Evolutionary conservation across 2,888 invertebrate genomes (phyloP), one percentile per base, ranked within the genome.

Genomic region (Leptinotarsa peninsularis): DNA sequence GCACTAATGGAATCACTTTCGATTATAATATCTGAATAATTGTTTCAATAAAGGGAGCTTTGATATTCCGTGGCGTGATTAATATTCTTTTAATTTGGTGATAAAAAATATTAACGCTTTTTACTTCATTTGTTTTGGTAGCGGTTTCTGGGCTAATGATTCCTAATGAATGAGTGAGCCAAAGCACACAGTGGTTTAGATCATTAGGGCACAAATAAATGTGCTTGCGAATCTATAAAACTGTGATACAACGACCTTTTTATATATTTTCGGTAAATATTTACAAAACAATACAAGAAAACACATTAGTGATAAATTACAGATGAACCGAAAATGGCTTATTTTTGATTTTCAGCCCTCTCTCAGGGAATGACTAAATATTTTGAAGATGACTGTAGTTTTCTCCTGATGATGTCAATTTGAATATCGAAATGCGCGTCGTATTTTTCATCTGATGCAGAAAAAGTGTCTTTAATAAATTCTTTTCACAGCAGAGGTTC

Each of bases 1-100:
- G 81, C 79, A 83, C 85, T 87, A 87, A 88, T 88, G 86, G 87
- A 88, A 87, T 88, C 88, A 88, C 88, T 87, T 88, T 88, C 86
- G 86, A 88, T 88, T 88, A 87, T 85, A 85, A 84, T 86, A 86
- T 86, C 83, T 86, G 86, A 86, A 86, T 87, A 87, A 88, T 88
- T 88, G 87, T 87, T 87, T 86, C 86, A 84, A 85, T 85, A 84
- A 85, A 84, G 83, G 84, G 83, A 82, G 84, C 82, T 81, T 79
- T 81, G 80, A 82, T 81, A 81, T 80, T 78, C 80, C 75, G 79
- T 80, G 79, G 74, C 76, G 78, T 85, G 85, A 85, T 85, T 85
- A 83, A 85, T 85, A 82, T 73, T 78, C 71, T 84, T 84, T 84
- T 84, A 84, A 84, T 84, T 81, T 75, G 80, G 75, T 77, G 80